Percentiles rank a stretch among this genome's conserved stretches.
phyloP scores from a whole-genome alignment of 1,140 invertebrate genomes.

The Neuroterus valhalla region DNA sequence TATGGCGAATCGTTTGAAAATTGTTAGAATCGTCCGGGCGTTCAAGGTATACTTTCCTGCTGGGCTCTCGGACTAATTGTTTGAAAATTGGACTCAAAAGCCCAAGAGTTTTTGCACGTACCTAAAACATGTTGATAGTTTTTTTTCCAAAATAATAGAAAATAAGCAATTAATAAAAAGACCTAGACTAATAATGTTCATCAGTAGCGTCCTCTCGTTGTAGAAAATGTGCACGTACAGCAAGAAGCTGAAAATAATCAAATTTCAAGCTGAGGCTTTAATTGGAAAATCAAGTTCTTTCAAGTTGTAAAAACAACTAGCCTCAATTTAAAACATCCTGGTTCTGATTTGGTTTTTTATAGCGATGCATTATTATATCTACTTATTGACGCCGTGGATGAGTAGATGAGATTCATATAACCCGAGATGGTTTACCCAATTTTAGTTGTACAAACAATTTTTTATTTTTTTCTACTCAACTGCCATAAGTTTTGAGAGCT shows the following conservation, averaged over 20 bases:
- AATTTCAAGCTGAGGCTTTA: background rate
- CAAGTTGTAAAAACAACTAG: too few relatives aligned
- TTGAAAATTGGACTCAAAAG: too few relatives aligned
- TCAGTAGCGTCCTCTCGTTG: background rate
- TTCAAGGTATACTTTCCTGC: too few relatives aligned
- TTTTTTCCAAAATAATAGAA: too few relatives aligned
- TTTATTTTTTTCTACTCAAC: constrained; percentile 3
- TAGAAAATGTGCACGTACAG: background rate
- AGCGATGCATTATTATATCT: background rate
- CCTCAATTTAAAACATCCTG: too few relatives aligned
- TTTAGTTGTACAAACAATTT: constrained; percentile 16
- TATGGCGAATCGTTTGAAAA: too few relatives aligned
- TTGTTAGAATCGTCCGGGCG: too few relatives aligned
- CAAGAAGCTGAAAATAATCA: background rate
- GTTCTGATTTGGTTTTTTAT: background rate
- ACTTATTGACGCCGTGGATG: background rate
- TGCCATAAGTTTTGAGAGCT: background rate
- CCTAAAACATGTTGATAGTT: too few relatives aligned
- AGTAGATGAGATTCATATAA: too few relatives aligned
- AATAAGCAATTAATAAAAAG: background rate
- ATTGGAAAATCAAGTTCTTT: background rate
- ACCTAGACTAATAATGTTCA: background rate
- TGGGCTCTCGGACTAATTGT: too few relatives aligned
- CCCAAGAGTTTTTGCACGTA: too few relatives aligned
- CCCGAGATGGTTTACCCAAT: background rate